phyloP scores from a whole-genome alignment of 2,888 invertebrate genomes.

The Lepidonotus clava region DNA sequence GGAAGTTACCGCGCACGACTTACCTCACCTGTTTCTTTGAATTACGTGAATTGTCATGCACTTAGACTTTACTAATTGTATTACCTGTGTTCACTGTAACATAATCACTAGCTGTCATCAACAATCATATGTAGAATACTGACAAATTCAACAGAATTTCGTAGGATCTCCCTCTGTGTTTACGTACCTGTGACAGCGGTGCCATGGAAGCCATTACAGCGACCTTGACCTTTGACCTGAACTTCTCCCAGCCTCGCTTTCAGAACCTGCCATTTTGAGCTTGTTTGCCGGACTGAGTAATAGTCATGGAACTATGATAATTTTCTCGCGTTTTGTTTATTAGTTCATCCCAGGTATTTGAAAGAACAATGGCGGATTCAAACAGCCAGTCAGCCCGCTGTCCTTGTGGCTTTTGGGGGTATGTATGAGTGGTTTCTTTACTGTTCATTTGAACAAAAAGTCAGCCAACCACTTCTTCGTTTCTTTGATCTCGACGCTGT shows the following conservation, averaged over 20 bases:
- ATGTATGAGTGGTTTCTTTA: constrained; percentile 49
- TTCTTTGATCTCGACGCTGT: constrained; percentile 42
- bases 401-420: constrained; percentile 69
- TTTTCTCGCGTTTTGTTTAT: constrained; percentile 47
- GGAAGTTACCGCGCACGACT: too few species aligned
- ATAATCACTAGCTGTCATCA: too few species aligned
- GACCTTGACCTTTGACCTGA: constrained; percentile 58
- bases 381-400: constrained; percentile 64
- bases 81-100: too few species aligned
- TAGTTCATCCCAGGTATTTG: constrained; percentile 4
- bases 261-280: constrained; percentile 58
- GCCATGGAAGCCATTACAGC: constrained; percentile 55
- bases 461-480: constrained; percentile 20
- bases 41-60: too few species aligned
- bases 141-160: too few species aligned
- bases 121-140: too few species aligned
- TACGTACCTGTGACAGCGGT: constrained; percentile 33
- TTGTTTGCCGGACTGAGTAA: constrained; percentile 49
- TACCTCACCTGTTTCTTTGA: too few species aligned
- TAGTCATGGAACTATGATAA: constrained; percentile 39
- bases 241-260: constrained; percentile 55
- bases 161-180: too few species aligned
- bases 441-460: constrained; percentile 36
- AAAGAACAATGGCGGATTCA: constrained; percentile 65
- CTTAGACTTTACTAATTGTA: too few species aligned